phyloP scores from a whole-genome alignment of 2,113 vertebrate species.

The Podiceps cristatus region DNA sequence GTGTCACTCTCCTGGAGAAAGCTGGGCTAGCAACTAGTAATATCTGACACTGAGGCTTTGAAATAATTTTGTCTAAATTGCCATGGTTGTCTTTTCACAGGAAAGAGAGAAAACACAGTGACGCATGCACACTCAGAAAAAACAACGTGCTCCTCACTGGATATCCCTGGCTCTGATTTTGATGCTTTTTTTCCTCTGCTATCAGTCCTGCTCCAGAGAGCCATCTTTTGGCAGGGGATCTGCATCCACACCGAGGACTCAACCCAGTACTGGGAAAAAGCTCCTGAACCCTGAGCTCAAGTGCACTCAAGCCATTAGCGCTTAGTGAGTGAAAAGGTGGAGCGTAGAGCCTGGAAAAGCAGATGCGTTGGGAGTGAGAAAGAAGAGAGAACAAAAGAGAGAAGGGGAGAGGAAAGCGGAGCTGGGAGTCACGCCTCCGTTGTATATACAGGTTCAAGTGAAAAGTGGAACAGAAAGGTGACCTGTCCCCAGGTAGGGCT shows the following conservation, averaged over 20 bases:
- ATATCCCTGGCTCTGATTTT: not conserved
- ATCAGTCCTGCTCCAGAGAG: not conserved
- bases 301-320: not conserved
- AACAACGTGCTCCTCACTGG: not conserved
- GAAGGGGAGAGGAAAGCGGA: not conserved
- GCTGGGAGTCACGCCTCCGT: not conserved
- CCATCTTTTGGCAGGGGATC: not conserved
- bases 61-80: not conserved
- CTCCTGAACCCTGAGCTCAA: not conserved
- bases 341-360: not conserved
- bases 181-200: not conserved
- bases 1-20: not conserved
- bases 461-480: not conserved
- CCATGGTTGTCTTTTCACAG: rapidly evolving
- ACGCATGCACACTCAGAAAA: not conserved
- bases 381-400: not conserved
- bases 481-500: not conserved
- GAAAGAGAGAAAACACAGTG: not conserved
- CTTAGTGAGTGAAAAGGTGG: not conserved
- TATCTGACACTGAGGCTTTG: not conserved
- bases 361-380: not conserved
- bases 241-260: not conserved
- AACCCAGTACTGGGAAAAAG: not conserved
- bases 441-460: not conserved
- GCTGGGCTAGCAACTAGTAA: not conserved